These are phyloP conservation scores for Orcinus orca DNA, from an alignment of 2,113 vertebrate genomes.

Conservation along the genomic window DNA sequence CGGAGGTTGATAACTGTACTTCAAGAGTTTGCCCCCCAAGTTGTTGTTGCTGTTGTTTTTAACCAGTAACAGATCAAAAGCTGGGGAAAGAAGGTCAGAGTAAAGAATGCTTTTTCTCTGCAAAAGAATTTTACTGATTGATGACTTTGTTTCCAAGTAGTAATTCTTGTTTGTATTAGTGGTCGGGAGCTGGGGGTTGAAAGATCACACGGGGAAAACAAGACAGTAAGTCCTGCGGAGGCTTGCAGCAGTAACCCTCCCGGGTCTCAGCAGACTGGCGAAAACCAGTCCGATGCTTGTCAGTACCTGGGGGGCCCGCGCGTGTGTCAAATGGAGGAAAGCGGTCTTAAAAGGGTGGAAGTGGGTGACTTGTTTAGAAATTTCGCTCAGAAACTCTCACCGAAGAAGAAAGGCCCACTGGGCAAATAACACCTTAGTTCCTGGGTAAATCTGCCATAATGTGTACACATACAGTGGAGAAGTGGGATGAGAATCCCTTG, in stretches of 20 bases:
- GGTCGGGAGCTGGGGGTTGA: not conserved
- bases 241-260: not conserved
- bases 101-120: not conserved
- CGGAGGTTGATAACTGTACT: not conserved
- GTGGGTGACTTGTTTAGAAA: not conserved
- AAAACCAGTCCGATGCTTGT: not conserved
- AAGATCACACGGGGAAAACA: not conserved
- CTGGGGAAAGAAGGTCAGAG: not conserved
- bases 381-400: conserved; percentile 7
- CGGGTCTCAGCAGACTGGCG: not conserved
- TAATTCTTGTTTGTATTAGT: not conserved
- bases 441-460: not conserved
- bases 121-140: conserved; percentile 32
- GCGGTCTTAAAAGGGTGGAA: not conserved
- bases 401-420: not conserved
- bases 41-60: not conserved
- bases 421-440: not conserved
- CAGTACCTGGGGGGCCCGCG: not conserved
- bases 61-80: not conserved
- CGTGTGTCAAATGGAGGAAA: not conserved
- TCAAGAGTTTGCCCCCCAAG: not conserved
- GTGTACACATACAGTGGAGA: not conserved
- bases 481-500: not conserved
- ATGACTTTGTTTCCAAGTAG: conserved; percentile 35
- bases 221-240: not conserved